A percentile compares a stretch with the other conserved stretches of the same genome.
Evolutionary conservation across 2,797 vertebrate species (phyloP).

Genomic region (Premnoplex brunnescens): DNA sequence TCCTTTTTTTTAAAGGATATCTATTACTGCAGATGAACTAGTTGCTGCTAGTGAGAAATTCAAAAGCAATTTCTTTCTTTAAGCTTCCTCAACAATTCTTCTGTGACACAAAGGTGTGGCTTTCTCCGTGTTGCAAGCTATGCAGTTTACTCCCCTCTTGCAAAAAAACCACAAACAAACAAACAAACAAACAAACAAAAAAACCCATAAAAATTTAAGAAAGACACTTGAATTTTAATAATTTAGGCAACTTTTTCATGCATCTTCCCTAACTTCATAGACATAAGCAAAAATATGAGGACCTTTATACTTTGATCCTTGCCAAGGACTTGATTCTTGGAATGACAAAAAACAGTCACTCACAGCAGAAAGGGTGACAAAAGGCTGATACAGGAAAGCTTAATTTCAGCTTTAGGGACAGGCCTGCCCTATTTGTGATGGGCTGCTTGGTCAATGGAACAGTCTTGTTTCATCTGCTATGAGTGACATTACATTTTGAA

Average conservation of each 20-base stretch:
- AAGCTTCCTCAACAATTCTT: fast-evolving
- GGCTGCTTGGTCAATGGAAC: background rate
- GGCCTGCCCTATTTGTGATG: background rate
- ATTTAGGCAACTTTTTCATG: background rate
- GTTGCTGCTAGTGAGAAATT: background rate
- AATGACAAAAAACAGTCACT: background rate
- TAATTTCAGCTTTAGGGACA: background rate
- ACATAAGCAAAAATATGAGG: background rate
- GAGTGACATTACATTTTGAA: background rate
- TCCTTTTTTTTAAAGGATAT: background rate
- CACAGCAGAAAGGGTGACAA: background rate
- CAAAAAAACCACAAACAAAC: background rate
- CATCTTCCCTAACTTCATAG: background rate
- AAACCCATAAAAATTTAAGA: background rate
- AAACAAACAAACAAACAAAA: background rate
- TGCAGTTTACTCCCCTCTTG: background rate
- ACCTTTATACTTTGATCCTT: background rate
- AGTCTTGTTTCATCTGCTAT: background rate
- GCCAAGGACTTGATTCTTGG: background rate
- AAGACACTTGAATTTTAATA: background rate
- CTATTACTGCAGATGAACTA: background rate
- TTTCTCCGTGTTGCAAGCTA: background rate
- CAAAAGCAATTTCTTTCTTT: background rate
- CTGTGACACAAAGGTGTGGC: background rate
- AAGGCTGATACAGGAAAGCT: background rate